These are phyloP conservation scores for Leptodactylus fuscus DNA, from an alignment of 2,113 vertebrate genomes.

Conservation along the genomic window DNA sequence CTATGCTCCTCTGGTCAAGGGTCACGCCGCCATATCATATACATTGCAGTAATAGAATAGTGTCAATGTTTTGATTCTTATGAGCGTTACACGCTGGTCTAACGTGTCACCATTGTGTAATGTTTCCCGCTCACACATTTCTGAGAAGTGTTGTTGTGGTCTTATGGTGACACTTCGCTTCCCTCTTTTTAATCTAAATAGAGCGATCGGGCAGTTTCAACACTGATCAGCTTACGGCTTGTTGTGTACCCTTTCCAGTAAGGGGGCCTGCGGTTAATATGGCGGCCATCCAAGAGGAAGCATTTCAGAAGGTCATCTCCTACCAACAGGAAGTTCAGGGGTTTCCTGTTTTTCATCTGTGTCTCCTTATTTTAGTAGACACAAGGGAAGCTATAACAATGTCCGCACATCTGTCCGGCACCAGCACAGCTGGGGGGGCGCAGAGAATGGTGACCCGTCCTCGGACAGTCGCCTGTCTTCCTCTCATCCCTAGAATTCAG, in stretches of 20 bases:
- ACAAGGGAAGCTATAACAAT: constrained; percentile 42
- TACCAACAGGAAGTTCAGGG: constrained; percentile 52
- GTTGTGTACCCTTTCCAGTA: constrained; percentile 41
- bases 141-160: constrained; percentile 19
- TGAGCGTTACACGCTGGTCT: background rate
- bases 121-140: constrained; percentile 29
- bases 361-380: constrained; percentile 19
- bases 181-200: constrained; percentile 49
- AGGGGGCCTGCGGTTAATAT: constrained; percentile 13
- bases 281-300: constrained; percentile 54
- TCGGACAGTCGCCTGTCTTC: constrained; percentile 20
- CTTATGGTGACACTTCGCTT: constrained; percentile 18
- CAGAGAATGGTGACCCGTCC: background rate
- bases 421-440: constrained; percentile 10
- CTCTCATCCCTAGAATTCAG: background rate
- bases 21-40: too few species aligned
- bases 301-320: constrained; percentile 50
- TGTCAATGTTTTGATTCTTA: background rate
- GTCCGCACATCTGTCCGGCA: constrained; percentile 46
- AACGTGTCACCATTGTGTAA: constrained; percentile 38
- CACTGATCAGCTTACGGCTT: constrained; percentile 18
- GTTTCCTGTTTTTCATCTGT: constrained; percentile 58
- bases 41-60: background rate
- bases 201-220: background rate
- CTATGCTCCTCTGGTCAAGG: too few species aligned